Conservation (phyloP, 2,888 invertebrate species). For the Litoditis marina region DNA sequence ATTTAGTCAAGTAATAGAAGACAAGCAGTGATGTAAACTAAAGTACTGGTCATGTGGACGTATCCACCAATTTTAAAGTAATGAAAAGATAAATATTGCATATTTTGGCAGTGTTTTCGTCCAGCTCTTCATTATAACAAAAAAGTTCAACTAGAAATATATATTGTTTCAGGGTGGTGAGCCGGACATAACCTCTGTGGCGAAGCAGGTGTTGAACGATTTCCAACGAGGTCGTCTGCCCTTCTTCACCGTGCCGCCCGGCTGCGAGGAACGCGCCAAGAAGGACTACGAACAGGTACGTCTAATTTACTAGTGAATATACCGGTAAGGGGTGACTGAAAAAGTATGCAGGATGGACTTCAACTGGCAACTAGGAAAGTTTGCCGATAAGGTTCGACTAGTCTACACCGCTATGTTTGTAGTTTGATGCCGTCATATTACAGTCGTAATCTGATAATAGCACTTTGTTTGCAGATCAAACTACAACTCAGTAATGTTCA, state of each 20-base stretch:
- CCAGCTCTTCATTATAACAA: no score
- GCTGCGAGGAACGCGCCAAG: slow-evolving; percentile 47
- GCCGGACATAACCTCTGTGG: slow-evolving; percentile 81
- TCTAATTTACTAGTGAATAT: no score
- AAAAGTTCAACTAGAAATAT: neutral
- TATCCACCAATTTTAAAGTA: no score
- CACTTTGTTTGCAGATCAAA: neutral
- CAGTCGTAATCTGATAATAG: neutral
- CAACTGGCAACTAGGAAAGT: no score
- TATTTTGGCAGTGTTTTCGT: no score
- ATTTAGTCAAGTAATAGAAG: neutral
- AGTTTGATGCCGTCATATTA: neutral
- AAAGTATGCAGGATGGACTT: no score
- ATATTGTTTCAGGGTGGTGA: slow-evolving; percentile 75
- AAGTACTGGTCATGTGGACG: neutral
- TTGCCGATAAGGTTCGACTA: no score
- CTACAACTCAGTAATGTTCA: no score
- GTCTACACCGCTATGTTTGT: no score
- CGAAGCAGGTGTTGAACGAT: slow-evolving; percentile 93
- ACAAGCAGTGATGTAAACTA: neutral
- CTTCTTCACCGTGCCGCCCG: slow-evolving; percentile 71
- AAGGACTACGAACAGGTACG: slow-evolving; percentile 35
- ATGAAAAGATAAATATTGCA: no score
- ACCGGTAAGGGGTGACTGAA: no score
- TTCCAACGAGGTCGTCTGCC: slow-evolving; percentile 84